These are phyloP conservation scores for Brachionus sp. DNA, from an alignment of 1,140 invertebrate species.

Conservation along the genomic window DNA sequence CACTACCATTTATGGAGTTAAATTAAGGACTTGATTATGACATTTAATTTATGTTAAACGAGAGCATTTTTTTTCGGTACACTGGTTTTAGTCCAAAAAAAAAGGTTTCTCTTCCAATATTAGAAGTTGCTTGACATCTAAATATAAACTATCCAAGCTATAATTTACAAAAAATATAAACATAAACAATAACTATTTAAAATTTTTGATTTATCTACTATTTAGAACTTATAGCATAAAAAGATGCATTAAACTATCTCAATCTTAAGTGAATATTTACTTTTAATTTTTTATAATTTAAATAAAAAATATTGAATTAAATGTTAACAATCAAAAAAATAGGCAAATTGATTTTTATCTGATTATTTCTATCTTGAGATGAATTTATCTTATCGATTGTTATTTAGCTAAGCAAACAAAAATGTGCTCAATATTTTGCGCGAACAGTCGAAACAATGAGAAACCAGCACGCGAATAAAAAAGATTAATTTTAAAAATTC, in stretches of 20 bases:
- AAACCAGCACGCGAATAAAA: not conserved
- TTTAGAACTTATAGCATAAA: not conserved
- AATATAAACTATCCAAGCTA: not conserved
- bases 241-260: not conserved
- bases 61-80: not conserved
- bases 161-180: not conserved
- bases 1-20: not conserved
- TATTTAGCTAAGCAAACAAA: not conserved
- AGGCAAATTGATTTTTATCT: conserved; percentile 3
- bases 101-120: not conserved
- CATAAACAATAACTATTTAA: not conserved
- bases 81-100: not conserved
- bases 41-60: not conserved
- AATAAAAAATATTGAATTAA: no score
- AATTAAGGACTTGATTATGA: not conserved
- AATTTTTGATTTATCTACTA: not conserved
- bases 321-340: no score
- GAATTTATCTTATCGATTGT: not conserved
- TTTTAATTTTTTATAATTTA: not conserved
- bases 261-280: not conserved
- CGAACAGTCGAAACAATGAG: not conserved
- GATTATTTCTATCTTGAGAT: not conserved
- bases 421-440: not conserved
- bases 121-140: not conserved
- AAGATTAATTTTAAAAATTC: not conserved